Evolutionary conservation across 2,113 vertebrate species (phyloP), one percentile per base, ranked within the genome.

Genomic region (Bambusicola thoracicus): DNA sequence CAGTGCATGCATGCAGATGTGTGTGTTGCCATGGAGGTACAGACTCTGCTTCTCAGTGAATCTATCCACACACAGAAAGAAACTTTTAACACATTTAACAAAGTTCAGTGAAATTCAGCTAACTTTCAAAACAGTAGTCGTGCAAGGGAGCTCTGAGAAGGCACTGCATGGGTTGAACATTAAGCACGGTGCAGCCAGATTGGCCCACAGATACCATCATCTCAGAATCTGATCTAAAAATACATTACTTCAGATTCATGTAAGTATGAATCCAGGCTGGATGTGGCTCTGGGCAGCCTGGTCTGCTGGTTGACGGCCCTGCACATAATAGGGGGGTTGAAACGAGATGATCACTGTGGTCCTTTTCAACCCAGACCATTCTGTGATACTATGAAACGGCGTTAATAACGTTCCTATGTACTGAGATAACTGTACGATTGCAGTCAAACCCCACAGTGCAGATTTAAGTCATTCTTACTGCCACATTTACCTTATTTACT

Each of bases 401-500:
- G 73, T 40, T 30, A 85, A 27, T 1, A 56, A 30, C 63, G 58
- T n/a, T 56, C 46, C 62, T 59, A 44, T 2, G 32, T 15, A 17
- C 53, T 3, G 63, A 81, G 66, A 7, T 29, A 84, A 49, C 4
- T 2, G 30, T 30, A 38, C 5, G 41, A 69, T 12, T 16, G 14
- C 55, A 78, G 36, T 8, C 74, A 49, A 58, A 55, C 43, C 19
- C 30, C 13, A 29, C 40, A 48, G n/a, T 10, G 34, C 61, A 70
- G 72, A 10, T 0, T 34, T n/a, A 66, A 58, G 66, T 7, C 68
- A 38, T 2, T 83, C 16, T 72, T 38, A 25, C 32, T 29, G 59
- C 3, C 44, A 0, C 40, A 56, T 96, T 98, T 96, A 99, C 99
- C 98, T 96, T 98, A 66, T 97, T 98, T 78, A 98, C 89, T 10